Percentiles rank a stretch among this genome's conserved stretches.
phyloP scores from a whole-genome alignment of 2,797 vertebrate species.

The Chaetodon trifasciatus region DNA sequence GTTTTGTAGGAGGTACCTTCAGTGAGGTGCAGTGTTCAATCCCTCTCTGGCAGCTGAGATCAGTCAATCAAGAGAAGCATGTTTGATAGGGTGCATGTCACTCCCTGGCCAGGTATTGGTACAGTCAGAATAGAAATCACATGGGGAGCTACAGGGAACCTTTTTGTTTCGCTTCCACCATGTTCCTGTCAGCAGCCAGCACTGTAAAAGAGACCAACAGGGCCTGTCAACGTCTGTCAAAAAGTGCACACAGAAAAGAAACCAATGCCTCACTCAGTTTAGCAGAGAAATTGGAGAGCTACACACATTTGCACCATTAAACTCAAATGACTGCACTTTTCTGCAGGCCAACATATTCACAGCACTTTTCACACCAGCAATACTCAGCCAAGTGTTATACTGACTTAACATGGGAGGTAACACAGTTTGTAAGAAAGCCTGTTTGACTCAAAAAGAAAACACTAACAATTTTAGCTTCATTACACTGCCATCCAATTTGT shows the following conservation, averaged over 20 bases:
- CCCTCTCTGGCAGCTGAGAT: constrained; percentile 39
- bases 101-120: constrained; percentile 43
- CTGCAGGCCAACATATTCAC: constrained; percentile 17
- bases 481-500: constrained; percentile 26
- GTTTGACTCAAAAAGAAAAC: constrained; percentile 24
- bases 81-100: constrained; percentile 31
- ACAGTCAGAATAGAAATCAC: constrained; percentile 51
- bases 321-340: constrained; percentile 42
- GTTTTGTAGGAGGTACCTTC: constrained; percentile 2
- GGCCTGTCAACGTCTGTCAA: constrained; percentile 68
- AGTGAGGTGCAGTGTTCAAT: constrained; percentile 3
- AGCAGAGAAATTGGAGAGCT: constrained; percentile 51
- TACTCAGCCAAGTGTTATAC: constrained; percentile 17
- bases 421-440: constrained; percentile 8
- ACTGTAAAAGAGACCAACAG: constrained; percentile 65
- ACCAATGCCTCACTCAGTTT: constrained; percentile 49
- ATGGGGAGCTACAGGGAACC: constrained; percentile 47
- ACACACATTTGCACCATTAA: constrained; percentile 54
- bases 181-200: constrained; percentile 71
- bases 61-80: constrained; percentile 36
- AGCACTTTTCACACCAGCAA: constrained; percentile 12
- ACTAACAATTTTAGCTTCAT: constrained; percentile 16
- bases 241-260: constrained; percentile 54
- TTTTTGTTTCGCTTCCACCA: constrained; percentile 63
- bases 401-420: background rate